These are phyloP conservation scores for Palythoa heliodiscus DNA, from an alignment of 92 coral and sea anemone genomes.

Conservation along the genomic window DNA sequence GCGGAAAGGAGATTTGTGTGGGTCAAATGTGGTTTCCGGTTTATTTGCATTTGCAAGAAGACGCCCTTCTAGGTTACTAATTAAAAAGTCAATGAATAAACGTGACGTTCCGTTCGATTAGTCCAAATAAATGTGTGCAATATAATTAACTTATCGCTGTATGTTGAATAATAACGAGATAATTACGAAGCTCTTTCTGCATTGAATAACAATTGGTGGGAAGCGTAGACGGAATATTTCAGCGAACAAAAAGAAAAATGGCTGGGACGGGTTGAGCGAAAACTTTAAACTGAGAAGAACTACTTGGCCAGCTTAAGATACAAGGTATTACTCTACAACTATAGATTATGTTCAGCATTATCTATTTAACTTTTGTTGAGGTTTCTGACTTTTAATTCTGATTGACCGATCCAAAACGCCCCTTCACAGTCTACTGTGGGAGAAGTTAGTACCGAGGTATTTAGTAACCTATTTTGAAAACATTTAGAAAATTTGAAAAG, in stretches of 20 bases:
- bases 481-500: background rate
- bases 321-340: background rate
- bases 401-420: background rate
- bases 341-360: background rate
- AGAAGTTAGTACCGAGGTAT: background rate
- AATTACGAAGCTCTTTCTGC: background rate
- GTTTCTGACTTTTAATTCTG: background rate
- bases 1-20: background rate
- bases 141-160: background rate
- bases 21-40: conserved; percentile 7
- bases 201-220: background rate
- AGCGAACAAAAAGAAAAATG: background rate
- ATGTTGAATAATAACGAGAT: conserved; percentile 2
- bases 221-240: background rate
- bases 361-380: background rate
- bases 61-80: background rate
- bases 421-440: background rate
- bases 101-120: conserved; percentile 9
- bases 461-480: background rate
- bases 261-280: background rate
- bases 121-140: background rate
- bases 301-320: background rate
- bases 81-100: background rate
- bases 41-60: background rate
- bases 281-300: background rate